Evolutionary conservation across 2,888 invertebrate species (phyloP).

Genomic region (Dasysyrphus albostriatus): DNA sequence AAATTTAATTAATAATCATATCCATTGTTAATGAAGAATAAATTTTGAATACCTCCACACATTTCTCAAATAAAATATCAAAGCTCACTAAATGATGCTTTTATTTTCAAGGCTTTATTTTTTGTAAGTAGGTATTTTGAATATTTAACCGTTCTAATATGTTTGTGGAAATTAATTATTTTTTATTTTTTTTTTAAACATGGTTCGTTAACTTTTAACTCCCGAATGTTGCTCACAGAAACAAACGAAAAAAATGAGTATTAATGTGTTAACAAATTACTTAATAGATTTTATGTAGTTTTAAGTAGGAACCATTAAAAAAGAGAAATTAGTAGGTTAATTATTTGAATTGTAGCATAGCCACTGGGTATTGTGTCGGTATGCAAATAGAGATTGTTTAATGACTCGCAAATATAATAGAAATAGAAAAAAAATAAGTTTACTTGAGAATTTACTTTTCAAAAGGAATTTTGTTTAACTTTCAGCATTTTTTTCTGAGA

Average conservation of each 20-base stretch:
- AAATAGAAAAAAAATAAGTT: neutral
- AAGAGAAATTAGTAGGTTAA: slow-evolving; percentile 35
- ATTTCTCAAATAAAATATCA: slow-evolving; percentile 58
- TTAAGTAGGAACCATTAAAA: slow-evolving; percentile 46
- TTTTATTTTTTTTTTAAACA: slow-evolving; percentile 33
- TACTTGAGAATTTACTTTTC: neutral
- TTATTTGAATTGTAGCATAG: neutral
- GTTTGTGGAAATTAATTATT: slow-evolving; percentile 25
- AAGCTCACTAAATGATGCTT: slow-evolving; percentile 69
- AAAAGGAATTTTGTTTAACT: slow-evolving; percentile 1
- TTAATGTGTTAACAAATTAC: slow-evolving; percentile 66
- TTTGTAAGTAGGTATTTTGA: slow-evolving; percentile 3
- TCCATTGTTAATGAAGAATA: slow-evolving; percentile 37
- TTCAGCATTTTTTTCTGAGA: neutral
- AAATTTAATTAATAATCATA: slow-evolving; percentile 48
- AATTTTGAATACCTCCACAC: slow-evolving; percentile 65
- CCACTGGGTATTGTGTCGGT: slow-evolving; percentile 19
- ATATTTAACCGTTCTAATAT: slow-evolving; percentile 42
- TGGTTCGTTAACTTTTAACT: slow-evolving; percentile 70
- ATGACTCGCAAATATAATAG: slow-evolving; percentile 37
- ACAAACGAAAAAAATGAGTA: slow-evolving; percentile 26
- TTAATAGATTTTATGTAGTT: slow-evolving; percentile 69
- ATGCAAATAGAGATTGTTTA: slow-evolving; percentile 63
- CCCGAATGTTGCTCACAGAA: slow-evolving; percentile 7
- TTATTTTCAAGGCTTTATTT: slow-evolving; percentile 57